phyloP scores from a whole-genome alignment of 2,113 vertebrate genomes.

The Clarias batrachus region DNA sequence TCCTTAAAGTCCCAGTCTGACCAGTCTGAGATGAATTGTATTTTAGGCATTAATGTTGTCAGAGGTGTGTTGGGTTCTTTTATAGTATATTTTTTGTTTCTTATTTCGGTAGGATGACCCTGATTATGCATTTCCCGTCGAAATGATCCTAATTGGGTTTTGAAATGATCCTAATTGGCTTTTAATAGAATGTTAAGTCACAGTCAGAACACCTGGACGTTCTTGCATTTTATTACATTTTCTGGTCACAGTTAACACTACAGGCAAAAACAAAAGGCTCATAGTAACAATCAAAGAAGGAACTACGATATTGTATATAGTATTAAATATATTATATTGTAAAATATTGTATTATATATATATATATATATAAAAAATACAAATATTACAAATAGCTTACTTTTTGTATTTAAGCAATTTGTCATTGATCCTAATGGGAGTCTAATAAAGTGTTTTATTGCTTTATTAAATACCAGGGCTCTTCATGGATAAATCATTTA shows the following conservation, averaged over 20 bases:
- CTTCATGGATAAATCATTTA: background rate
- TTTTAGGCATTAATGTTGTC: background rate
- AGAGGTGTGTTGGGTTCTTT: background rate
- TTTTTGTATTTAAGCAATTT: background rate
- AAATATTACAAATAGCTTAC: background rate
- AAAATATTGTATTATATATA: background rate
- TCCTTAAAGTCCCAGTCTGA: conserved; percentile 1
- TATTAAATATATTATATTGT: background rate
- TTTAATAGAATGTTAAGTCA: background rate
- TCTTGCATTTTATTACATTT: background rate
- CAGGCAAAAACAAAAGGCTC: background rate
- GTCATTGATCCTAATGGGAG: background rate
- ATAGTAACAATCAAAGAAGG: background rate
- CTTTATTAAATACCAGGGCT: background rate
- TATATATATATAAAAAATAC: too few relatives aligned
- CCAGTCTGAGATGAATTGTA: background rate
- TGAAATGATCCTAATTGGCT: background rate
- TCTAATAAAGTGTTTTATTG: background rate
- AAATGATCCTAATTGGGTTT: background rate
- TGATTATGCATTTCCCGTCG: background rate
- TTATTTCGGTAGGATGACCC: background rate
- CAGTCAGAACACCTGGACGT: background rate
- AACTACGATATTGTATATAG: background rate
- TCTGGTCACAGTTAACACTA: background rate
- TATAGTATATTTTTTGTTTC: background rate